Evolutionary conservation across 2,888 invertebrate genomes (phyloP).

Genomic region (Phanerotoma sp.): DNA sequence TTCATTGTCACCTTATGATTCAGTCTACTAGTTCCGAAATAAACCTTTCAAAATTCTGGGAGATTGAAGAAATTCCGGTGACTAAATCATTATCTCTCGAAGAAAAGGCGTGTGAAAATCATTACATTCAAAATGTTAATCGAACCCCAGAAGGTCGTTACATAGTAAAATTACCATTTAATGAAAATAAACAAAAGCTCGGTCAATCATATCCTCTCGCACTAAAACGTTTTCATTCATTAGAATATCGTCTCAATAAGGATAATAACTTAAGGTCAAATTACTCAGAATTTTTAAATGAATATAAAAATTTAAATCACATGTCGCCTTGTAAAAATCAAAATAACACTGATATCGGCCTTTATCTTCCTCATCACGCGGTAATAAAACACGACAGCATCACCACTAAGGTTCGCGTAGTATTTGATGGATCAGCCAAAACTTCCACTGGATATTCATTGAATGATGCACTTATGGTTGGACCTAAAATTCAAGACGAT

Average conservation of each 20-base stretch:
- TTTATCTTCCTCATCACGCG: slow-evolving; percentile 32
- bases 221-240: too few species aligned
- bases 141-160: too few species aligned
- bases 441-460: slow-evolving; percentile 21
- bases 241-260: too few species aligned
- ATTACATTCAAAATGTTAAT: too few species aligned
- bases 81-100: slow-evolving; percentile 1
- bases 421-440: slow-evolving; percentile 21
- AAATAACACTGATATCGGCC: slow-evolving; percentile 11
- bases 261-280: too few species aligned
- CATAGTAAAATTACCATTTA: too few species aligned
- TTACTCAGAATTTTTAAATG: too few species aligned
- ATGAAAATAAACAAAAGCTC: too few species aligned
- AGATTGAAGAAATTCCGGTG: slow-evolving; percentile 17
- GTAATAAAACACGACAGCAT: slow-evolving; percentile 17
- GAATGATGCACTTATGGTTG: too few species aligned
- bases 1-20: slow-evolving; percentile 16
- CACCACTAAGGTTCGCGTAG: slow-evolving; percentile 19
- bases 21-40: slow-evolving; percentile 4
- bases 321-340: background rate
- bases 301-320: slow-evolving; percentile 19
- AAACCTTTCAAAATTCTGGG: slow-evolving; percentile 23
- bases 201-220: too few species aligned
- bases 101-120: slow-evolving; percentile 18
- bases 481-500: too few species aligned